A percentile compares a stretch with the other conserved stretches of the same genome.
Evolutionary conservation across 2,113 vertebrate genomes (phyloP).

Genomic region (Odocoileus virginianus): DNA sequence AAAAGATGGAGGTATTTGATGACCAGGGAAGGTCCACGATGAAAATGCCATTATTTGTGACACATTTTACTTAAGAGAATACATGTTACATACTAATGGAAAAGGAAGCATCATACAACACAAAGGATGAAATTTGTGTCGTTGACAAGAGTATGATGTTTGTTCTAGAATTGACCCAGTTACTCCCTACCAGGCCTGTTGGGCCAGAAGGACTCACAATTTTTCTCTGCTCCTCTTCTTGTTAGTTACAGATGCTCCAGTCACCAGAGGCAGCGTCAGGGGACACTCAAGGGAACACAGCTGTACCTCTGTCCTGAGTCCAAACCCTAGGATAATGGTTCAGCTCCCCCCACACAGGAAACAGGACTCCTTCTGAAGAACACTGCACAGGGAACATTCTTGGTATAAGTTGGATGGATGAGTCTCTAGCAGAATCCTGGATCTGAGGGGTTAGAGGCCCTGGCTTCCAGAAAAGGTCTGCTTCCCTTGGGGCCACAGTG

Average conservation of each 20-base stretch:
- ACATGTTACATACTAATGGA: background rate
- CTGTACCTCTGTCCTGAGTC: background rate
- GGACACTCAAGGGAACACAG: too few species aligned
- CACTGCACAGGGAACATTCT: fast-evolving
- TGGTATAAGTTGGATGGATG: background rate
- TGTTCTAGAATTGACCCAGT: background rate
- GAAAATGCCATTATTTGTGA: background rate
- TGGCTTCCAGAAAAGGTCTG: background rate
- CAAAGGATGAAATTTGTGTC: background rate
- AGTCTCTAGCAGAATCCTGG: background rate
- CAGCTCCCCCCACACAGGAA: background rate
- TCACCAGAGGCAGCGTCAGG: background rate
- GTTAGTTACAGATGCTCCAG: background rate
- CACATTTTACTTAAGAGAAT: background rate
- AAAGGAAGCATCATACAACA: background rate
- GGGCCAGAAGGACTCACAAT: background rate
- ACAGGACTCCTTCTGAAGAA: background rate
- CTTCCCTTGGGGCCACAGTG: background rate
- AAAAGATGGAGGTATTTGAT: background rate
- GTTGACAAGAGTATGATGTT: background rate
- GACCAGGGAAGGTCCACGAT: background rate
- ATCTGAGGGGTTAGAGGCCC: background rate
- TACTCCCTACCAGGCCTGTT: background rate
- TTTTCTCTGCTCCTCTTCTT: background rate
- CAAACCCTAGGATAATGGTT: background rate